Evolutionary conservation across 2,113 vertebrate species (phyloP).

Genomic region (Odontesthes bonariensis): DNA sequence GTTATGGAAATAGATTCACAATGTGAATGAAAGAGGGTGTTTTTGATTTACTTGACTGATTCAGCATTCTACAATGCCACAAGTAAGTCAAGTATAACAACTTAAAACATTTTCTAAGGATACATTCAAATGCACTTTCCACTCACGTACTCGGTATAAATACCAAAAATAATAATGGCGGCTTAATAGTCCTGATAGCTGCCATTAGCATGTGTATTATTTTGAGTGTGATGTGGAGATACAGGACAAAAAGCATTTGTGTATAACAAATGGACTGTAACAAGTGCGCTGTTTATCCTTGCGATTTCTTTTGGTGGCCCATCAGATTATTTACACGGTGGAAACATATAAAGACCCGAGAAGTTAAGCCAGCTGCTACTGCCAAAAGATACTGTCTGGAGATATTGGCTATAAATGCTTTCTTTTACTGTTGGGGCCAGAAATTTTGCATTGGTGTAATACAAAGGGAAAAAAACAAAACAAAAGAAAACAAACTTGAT

Average conservation of each 20-base stretch:
- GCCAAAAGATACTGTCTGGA: constrained; percentile 82
- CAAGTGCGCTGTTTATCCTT: constrained; percentile 72
- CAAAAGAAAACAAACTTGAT: constrained; percentile 4
- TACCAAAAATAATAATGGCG: constrained; percentile 74
- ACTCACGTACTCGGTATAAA: constrained; percentile 60
- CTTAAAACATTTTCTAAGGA: constrained; percentile 31
- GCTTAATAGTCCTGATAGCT: constrained; percentile 76
- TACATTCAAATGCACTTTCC: constrained; percentile 57
- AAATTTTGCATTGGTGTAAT: constrained; percentile 36
- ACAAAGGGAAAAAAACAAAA: constrained; percentile 15
- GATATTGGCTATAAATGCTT: constrained; percentile 71
- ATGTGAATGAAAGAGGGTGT: constrained; percentile 5
- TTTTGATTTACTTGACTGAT: neutral
- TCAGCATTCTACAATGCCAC: constrained; percentile 19
- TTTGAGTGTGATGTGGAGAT: constrained; percentile 71
- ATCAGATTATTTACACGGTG: constrained; percentile 81
- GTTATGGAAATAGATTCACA: neutral
- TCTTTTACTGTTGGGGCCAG: constrained; percentile 66
- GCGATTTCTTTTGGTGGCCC: constrained; percentile 75
- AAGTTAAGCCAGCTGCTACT: constrained; percentile 73
- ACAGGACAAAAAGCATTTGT: constrained; percentile 76
- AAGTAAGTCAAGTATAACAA: constrained; percentile 4
- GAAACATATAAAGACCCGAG: constrained; percentile 78
- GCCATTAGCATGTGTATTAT: constrained; percentile 74
- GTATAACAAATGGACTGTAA: constrained; percentile 81